Conservation (phyloP, 2,888 invertebrate genomes). For the Caenorhabditis imperialis region DNA sequence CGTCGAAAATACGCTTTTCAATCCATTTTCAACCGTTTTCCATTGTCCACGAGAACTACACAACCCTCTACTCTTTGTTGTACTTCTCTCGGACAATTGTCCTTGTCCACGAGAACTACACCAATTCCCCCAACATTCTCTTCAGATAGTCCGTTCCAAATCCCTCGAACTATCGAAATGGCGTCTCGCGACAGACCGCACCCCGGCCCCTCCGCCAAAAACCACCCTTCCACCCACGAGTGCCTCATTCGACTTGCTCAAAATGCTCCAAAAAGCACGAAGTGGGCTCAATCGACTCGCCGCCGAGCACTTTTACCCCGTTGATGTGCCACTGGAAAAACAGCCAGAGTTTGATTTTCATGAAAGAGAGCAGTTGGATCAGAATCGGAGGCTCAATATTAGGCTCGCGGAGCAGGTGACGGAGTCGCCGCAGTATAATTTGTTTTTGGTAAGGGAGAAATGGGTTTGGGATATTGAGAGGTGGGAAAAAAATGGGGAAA, state of each 20-base stretch:
- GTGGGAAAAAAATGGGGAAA: too few species aligned
- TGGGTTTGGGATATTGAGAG: too few species aligned
- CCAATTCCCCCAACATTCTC: too few species aligned
- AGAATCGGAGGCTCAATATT: slow-evolving; percentile 31
- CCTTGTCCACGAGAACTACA: too few species aligned
- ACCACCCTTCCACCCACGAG: slow-evolving; percentile 32
- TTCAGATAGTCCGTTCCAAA: slow-evolving; percentile 22
- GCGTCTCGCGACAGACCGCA: too few species aligned
- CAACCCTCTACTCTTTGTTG: too few species aligned
- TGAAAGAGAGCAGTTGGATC: slow-evolving; percentile 13
- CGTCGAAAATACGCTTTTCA: too few species aligned
- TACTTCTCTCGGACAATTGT: too few species aligned
- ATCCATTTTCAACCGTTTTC: too few species aligned
- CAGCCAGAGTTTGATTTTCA: slow-evolving; percentile 17
- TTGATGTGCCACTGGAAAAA: slow-evolving; percentile 28
- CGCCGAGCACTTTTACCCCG: slow-evolving; percentile 38
- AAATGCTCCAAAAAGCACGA: slow-evolving; percentile 34
- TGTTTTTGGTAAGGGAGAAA: slow-evolving; percentile 20
- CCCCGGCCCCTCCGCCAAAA: too few species aligned
- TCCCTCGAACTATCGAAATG: slow-evolving; percentile 17
- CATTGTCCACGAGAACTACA: too few species aligned
- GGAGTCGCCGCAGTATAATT: slow-evolving; percentile 6
- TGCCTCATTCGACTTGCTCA: slow-evolving; percentile 6
- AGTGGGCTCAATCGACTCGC: slow-evolving; percentile 32
- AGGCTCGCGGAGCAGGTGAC: slow-evolving; percentile 17